Conservation (phyloP, 1,140 invertebrate genomes). For the Bombyx mandarina region DNA sequence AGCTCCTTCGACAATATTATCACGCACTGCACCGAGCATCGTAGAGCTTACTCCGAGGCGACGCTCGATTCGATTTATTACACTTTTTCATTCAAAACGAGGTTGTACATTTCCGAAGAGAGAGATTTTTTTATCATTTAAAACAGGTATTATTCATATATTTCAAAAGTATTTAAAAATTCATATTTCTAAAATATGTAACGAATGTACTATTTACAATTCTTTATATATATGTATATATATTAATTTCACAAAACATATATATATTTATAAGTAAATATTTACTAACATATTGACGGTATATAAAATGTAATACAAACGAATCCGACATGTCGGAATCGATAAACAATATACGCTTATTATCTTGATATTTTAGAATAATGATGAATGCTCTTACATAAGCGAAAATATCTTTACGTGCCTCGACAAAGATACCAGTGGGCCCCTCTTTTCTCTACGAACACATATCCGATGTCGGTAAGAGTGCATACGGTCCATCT, state of each 20-base stretch:
- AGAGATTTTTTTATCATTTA: constrained; percentile 32
- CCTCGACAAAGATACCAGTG: constrained; percentile 37
- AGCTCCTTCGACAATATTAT: constrained; percentile 53
- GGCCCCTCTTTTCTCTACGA: not conserved
- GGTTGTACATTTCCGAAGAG: constrained; percentile 52
- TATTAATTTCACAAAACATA: constrained; percentile 22
- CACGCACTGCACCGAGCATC: constrained; percentile 6
- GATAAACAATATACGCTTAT: constrained; percentile 61
- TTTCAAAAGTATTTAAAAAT: constrained; percentile 18
- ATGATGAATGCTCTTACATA: constrained; percentile 46
- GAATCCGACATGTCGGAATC: constrained; percentile 35
- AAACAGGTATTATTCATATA: constrained; percentile 20
- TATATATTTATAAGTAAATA: constrained; percentile 11
- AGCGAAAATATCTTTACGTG: constrained; percentile 47
- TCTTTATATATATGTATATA: constrained; percentile 35
- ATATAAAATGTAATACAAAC: constrained; percentile 32
- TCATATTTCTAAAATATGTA: constrained; percentile 22
- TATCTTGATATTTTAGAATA: constrained; percentile 61
- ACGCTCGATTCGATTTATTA: not conserved
- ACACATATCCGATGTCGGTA: constrained; percentile 15
- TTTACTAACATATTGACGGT: constrained; percentile 30
- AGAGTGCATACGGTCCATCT: constrained; percentile 5
- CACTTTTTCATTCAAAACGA: constrained; percentile 19
- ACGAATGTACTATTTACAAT: constrained; percentile 44
- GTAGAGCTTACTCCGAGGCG: constrained; percentile 1